Percentiles rank a stretch among this genome's conserved stretches.
Conservation (phyloP, 2,797 vertebrate genomes). For the Todus mexicanus region DNA sequence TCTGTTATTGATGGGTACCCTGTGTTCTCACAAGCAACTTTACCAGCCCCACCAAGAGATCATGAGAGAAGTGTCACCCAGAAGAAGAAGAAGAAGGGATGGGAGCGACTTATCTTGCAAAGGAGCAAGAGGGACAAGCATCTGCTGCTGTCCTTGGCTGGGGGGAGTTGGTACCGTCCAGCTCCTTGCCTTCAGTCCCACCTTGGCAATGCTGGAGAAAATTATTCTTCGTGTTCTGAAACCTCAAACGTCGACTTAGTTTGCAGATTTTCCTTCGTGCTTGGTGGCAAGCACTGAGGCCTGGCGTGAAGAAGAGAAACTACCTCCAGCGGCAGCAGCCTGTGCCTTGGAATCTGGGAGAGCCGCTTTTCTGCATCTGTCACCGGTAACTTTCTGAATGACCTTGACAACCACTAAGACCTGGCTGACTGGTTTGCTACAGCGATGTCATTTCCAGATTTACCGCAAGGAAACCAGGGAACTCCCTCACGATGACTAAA, state of each 20-base stretch:
- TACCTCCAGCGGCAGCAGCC: neutral
- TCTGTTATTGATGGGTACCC: neutral
- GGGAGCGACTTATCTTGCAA: too few species aligned
- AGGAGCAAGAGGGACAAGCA: neutral
- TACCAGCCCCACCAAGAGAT: neutral
- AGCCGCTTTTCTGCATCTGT: neutral
- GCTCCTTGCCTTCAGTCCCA: neutral
- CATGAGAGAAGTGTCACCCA: neutral
- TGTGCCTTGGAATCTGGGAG: neutral
- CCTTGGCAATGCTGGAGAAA: neutral
- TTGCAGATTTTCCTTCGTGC: neutral
- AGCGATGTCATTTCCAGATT: neutral
- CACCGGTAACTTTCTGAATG: neutral
- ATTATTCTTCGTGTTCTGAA: constrained; percentile 30
- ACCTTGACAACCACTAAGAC: neutral
- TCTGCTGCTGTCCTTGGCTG: neutral
- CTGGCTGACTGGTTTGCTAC: neutral
- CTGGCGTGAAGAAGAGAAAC: fast-evolving
- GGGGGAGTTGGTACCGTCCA: fast-evolving
- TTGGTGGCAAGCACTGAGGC: neutral
- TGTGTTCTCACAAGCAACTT: fast-evolving
- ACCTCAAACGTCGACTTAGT: neutral
- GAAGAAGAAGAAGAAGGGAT: neutral
- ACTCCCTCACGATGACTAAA: neutral
- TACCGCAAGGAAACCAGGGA: neutral